phyloP scores from a whole-genome alignment of 2,797 vertebrate species.

The Acanthurus tractus region DNA sequence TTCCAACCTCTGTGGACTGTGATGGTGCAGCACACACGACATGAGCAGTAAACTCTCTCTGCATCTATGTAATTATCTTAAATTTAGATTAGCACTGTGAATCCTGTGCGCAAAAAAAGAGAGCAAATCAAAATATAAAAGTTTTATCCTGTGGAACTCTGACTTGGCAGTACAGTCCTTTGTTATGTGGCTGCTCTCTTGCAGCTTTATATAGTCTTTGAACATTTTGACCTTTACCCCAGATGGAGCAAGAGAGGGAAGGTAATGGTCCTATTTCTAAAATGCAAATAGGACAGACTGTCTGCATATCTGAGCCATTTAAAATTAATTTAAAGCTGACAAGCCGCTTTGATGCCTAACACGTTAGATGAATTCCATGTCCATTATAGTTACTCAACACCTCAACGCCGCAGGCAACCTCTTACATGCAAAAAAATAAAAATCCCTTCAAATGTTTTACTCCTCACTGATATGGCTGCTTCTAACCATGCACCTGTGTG shows the following conservation, averaged over 20 bases:
- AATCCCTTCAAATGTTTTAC: not conserved
- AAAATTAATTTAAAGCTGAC: slow-evolving; percentile 37
- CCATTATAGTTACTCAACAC: not conserved
- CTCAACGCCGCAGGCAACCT: not conserved
- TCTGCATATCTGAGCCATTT: slow-evolving; percentile 47
- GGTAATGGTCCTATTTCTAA: slow-evolving; percentile 2
- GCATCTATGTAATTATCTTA: slow-evolving; percentile 49
- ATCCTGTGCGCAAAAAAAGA: not conserved
- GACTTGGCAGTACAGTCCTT: slow-evolving; percentile 22
- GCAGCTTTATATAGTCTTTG: slow-evolving; percentile 41
- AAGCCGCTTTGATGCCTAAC: slow-evolving; percentile 9
- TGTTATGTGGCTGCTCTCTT: slow-evolving; percentile 33
- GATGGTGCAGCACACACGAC: not conserved
- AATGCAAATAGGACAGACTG: slow-evolving; percentile 24
- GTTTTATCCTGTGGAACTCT: slow-evolving; percentile 7
- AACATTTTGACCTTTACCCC: slow-evolving; percentile 57
- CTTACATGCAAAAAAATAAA: not conserved
- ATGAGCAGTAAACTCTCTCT: not conserved
- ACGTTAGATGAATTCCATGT: slow-evolving; percentile 26
- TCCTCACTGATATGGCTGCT: not conserved
- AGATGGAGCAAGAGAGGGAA: slow-evolving; percentile 30
- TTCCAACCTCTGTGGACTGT: slow-evolving; percentile 9
- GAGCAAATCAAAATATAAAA: not conserved
- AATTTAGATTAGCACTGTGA: slow-evolving; percentile 31
- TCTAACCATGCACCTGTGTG: not conserved